Evolutionary conservation across 1,140 invertebrate genomes (phyloP).

Genomic region (Heliconius nattereri): DNA sequence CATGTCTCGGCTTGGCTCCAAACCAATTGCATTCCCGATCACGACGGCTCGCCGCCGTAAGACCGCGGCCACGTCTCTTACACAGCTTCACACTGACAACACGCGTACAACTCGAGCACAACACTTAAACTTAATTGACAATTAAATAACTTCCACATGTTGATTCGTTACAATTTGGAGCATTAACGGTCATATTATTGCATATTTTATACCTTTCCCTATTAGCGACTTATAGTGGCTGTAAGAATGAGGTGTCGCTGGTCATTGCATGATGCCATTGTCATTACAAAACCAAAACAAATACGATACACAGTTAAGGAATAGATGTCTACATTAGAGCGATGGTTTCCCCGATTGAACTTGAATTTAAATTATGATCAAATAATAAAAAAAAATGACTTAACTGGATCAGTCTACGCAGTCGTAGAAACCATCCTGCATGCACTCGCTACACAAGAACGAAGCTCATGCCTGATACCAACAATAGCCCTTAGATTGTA

Average conservation of each 20-base stretch:
- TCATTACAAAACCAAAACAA: slow-evolving; percentile 63
- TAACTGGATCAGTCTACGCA: slow-evolving; percentile 23
- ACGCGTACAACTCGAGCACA: slow-evolving; percentile 73
- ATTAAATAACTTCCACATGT: slow-evolving; percentile 56
- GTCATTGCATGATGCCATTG: slow-evolving; percentile 71
- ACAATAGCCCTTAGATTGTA: slow-evolving; percentile 39
- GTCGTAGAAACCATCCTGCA: slow-evolving; percentile 60
- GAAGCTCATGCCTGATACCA: slow-evolving; percentile 60
- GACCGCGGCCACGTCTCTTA: slow-evolving; percentile 56
- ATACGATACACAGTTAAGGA: slow-evolving; percentile 59
- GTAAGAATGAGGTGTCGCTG: slow-evolving; percentile 72
- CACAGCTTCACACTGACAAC: slow-evolving; percentile 75
- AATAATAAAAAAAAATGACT: neutral
- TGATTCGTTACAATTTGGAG: slow-evolving; percentile 66
- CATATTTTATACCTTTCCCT: slow-evolving; percentile 82
- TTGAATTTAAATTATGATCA: neutral
- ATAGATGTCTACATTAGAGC: slow-evolving; percentile 59
- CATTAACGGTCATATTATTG: slow-evolving; percentile 72
- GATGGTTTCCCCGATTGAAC: slow-evolving; percentile 46
- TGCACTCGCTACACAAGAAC: slow-evolving; percentile 64
- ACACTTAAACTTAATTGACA: slow-evolving; percentile 49
- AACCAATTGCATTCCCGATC: slow-evolving; percentile 78
- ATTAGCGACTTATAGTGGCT: slow-evolving; percentile 73
- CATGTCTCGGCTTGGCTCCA: slow-evolving; percentile 71
- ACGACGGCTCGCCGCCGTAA: slow-evolving; percentile 61